Evolutionary conservation across 2,888 invertebrate species (phyloP).

Genomic region (Adelognathus sp.): DNA sequence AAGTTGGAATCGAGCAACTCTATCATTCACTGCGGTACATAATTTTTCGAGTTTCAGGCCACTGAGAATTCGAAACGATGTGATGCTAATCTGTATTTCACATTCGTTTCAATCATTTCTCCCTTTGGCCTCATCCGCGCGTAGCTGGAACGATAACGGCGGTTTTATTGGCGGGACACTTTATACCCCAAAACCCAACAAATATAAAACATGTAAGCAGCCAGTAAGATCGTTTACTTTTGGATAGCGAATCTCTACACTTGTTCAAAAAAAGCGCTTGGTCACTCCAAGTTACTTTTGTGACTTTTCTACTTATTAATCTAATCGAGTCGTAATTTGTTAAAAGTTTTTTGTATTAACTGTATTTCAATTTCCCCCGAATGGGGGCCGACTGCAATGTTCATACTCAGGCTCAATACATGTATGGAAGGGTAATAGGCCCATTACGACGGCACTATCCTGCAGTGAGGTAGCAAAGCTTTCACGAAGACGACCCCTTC

Average conservation of each 20-base stretch:
- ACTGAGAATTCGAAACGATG: too few species aligned
- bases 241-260: background rate
- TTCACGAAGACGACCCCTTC: slow-evolving; percentile 38
- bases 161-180: too few species aligned
- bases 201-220: too few species aligned
- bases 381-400: background rate
- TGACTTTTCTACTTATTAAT: background rate
- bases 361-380: background rate
- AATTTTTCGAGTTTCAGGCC: too few species aligned
- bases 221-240: background rate
- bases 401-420: background rate
- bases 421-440: slow-evolving; percentile 25
- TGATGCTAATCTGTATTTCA: too few species aligned
- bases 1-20: too few species aligned
- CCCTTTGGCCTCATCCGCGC: too few species aligned
- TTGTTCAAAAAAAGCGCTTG: background rate
- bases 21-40: too few species aligned
- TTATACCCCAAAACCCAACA: too few species aligned
- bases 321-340: background rate
- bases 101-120: too few species aligned
- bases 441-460: background rate
- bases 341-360: background rate
- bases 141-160: too few species aligned
- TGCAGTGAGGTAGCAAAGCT: slow-evolving; percentile 35
- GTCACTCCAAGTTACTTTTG: too few species aligned